Evolutionary conservation across 1,140 invertebrate species (phyloP), one percentile per base, ranked within the genome.

Genomic region (Zaprionus gabonicus): DNA sequence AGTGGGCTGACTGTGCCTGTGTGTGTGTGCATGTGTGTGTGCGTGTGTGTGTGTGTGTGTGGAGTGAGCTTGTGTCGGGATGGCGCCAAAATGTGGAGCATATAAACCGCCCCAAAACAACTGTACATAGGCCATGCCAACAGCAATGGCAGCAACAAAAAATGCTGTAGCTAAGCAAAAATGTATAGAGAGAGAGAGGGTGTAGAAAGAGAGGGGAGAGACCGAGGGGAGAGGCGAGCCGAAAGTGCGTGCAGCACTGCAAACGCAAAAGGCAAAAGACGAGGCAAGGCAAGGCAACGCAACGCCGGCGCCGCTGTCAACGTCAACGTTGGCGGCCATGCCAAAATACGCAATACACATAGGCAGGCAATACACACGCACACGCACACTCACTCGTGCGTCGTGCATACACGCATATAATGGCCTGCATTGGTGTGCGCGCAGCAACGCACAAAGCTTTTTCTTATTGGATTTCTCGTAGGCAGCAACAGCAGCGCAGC

Each of bases 81-180:
- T 71, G 80, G 76, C 80, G 71, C 84, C 85, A 84, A 84, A 90
- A 90, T 90, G 79, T 90, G 85, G 85, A 90, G 86, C 85, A 90
- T 90, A 75, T 69, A 72, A 71, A 68, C 53, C 73, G 80, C 51
- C 75, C 68, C 64, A 62, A 78, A 78, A 62, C 60, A 76, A 77
- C 60, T 70, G 79, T 82, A 82, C 78, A 82, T 82, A 82, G 77
- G 55, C 55, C 17, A 28, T 34, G 4, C 41, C 55, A 44, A 6
- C 46, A 46, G 51, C 64, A 73, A 51, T 57, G 68, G n/a, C 58
- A 31, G 28, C 28, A 60, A 49, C 53, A 53, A 64, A 55, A 72
- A 44, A 59, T 66, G 63, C 71, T 84, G 65, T 74, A 81, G 81
- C 78, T 88, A 80, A 81, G 81, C 82, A 86, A 86, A 84, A 85